Base-by-base conservation (phyloP, 2,797 vertebrate species). In the Lithobates pipiens region DNA sequence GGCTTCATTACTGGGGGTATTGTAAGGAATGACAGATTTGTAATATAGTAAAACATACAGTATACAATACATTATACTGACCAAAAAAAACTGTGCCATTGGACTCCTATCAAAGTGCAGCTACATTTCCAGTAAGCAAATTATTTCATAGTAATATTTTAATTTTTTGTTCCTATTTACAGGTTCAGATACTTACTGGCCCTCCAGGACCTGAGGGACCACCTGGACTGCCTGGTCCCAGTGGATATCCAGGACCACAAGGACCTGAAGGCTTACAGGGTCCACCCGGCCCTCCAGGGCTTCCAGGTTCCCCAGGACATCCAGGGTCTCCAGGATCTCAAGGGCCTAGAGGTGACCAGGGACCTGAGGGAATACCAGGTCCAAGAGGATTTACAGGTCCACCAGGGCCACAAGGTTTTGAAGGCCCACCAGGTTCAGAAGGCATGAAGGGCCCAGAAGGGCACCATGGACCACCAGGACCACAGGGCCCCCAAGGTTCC, bases 231-330 rank as follows among this genome's bases (percentile, higher is more conserved):
- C 63, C 82, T 29, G 88, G 86, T 27, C 32, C 54, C 11, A 34
- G 84, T 65, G 85, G 83, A 1, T 25, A 21, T 29, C 77, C 88
- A 68, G 91, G 91, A 1, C 54, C 78, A 32, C 86, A 87, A 0
- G 91, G 89, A 0, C 2, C 70, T 16, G 88, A 91, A 3, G 90
- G 90, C 7, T 75, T 78, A 18, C 42, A 84, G 10, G 84, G 87
- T 13, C n/a, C 70, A 3, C 69, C 70, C n/a, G 86, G 79, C 16
- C 54, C 69, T 2, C 80, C 80, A 57, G 83, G 83, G 21, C 76
- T 88, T 23, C 90, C 91, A 3, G 92, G 92, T 78, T 78, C 89
- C 32, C 85, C 89, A 0, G 91, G 92, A 54, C 83, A 87, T 1
- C 82, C 90, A 0, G 85, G 85, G 6, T 32, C 57, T 34, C 78